These are phyloP conservation scores for Serranus cabrilla DNA, from an alignment of 2,797 vertebrate species.

Conservation along the genomic window DNA sequence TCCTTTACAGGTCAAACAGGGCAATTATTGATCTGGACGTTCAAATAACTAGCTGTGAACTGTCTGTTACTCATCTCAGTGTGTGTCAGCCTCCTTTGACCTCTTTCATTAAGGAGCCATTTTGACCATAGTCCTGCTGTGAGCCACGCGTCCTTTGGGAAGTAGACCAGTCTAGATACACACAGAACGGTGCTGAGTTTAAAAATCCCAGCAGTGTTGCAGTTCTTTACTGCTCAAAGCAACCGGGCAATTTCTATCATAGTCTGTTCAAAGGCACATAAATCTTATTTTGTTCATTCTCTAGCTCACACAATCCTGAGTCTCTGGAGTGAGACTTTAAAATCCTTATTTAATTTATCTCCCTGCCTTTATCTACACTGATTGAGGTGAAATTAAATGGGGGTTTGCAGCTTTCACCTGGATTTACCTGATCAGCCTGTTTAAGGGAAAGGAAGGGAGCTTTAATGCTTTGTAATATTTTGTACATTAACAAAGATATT, in stretches of 20 bases:
- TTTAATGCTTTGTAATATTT: neutral
- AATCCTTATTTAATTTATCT: conserved; percentile 19
- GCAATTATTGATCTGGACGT: conserved; percentile 18
- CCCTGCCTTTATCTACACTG: conserved; percentile 13
- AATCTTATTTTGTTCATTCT: conserved; percentile 23
- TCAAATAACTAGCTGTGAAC: conserved; percentile 24
- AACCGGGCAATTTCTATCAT: neutral
- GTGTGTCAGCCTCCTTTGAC: conserved; percentile 38
- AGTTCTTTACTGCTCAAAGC: conserved; percentile 2
- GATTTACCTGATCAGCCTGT: conserved; percentile 28
- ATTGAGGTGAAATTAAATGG: conserved; percentile 43
- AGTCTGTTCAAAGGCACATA: conserved; percentile 17
- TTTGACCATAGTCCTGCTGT: conserved; percentile 42
- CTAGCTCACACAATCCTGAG: conserved; percentile 3
- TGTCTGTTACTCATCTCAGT: conserved; percentile 30
- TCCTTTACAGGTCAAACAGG: conserved; percentile 13
- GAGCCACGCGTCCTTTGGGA: conserved; percentile 22
- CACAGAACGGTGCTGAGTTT: conserved; percentile 4
- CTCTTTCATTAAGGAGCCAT: conserved; percentile 49
- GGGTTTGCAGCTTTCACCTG: conserved; percentile 33
- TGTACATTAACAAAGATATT: neutral
- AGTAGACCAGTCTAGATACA: conserved; percentile 19
- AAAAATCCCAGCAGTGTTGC: conserved; percentile 13
- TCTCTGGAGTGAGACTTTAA: conserved; percentile 18
- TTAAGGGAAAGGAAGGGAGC: neutral